A percentile compares a stretch with the other conserved stretches of the same genome.
phyloP scores from a whole-genome alignment of 1,140 invertebrate species.

The Heliothis subflexa region DNA sequence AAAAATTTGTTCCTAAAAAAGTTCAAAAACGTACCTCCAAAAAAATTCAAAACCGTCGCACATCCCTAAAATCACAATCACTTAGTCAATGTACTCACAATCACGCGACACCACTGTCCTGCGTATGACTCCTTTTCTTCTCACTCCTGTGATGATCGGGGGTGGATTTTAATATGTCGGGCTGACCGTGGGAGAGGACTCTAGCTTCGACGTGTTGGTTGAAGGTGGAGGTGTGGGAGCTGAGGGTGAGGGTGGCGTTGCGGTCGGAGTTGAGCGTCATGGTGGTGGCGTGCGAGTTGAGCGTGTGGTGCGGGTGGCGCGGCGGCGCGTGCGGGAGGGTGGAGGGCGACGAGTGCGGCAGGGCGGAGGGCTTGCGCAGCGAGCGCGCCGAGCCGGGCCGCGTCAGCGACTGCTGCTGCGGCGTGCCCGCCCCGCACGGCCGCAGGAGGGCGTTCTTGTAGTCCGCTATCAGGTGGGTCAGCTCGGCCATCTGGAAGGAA shows the following conservation, averaged over 20 bases:
- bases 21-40: background rate
- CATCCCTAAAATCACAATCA: conserved; percentile 10
- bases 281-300: conserved; percentile 86
- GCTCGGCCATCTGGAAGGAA: conserved; percentile 91
- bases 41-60: conserved; percentile 31
- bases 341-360: conserved; percentile 72
- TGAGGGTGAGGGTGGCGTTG: conserved; percentile 78
- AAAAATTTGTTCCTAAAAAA: background rate
- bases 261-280: conserved; percentile 78
- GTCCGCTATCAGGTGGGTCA: conserved; percentile 97
- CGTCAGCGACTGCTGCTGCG: conserved; percentile 92
- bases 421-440: conserved; percentile 89
- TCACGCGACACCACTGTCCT: conserved; percentile 86
- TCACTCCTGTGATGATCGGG: conserved; percentile 90
- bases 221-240: conserved; percentile 83
- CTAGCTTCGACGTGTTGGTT: conserved; percentile 73
- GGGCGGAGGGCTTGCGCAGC: conserved; percentile 58
- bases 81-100: conserved; percentile 41
- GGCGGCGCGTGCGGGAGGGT: conserved; percentile 78
- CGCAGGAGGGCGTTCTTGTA: conserved; percentile 95
- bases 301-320: conserved; percentile 83
- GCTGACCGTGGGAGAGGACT: conserved; percentile 87
- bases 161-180: conserved; percentile 94
- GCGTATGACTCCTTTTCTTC: conserved; percentile 86
- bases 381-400: conserved; percentile 86